These are phyloP conservation scores for Apostichopus parvimensis DNA, from an alignment of 35 echinoderm and acorn worm species.

Conservation along the genomic window DNA sequence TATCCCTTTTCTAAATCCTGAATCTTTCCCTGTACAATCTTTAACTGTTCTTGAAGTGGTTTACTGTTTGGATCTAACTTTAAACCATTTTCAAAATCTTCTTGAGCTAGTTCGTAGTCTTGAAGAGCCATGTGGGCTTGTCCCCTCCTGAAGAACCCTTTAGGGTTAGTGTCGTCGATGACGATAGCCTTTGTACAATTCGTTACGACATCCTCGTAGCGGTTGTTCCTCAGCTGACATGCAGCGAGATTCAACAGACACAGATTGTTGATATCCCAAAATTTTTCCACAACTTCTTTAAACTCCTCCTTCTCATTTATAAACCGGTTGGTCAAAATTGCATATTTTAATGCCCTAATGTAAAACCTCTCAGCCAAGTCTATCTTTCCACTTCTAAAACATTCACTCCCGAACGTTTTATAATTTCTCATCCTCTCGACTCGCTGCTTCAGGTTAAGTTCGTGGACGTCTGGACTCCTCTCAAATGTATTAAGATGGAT, in stretches of 20 bases:
- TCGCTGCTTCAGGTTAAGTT: constrained; percentile 59
- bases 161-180: constrained; percentile 64
- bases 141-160: constrained; percentile 82
- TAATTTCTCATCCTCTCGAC: constrained; percentile 53
- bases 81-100: constrained; percentile 74
- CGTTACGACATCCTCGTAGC: constrained; percentile 67
- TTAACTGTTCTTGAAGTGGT: constrained; percentile 57
- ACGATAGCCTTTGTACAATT: constrained; percentile 74
- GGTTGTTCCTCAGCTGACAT: constrained; percentile 75
- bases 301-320: constrained; percentile 25
- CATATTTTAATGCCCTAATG: constrained; percentile 65
- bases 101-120: constrained; percentile 80
- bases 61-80: constrained; percentile 73
- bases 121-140: constrained; percentile 74
- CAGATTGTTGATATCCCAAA: constrained; percentile 50
- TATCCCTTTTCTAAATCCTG: constrained; percentile 66
- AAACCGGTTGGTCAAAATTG: constrained; percentile 34
- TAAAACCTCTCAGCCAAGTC: constrained; percentile 76
- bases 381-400: constrained; percentile 72
- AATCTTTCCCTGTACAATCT: constrained; percentile 52
- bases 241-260: constrained; percentile 85
- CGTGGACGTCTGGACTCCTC: constrained; percentile 66
- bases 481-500: constrained; percentile 61
- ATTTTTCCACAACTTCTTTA: constrained; percentile 38
- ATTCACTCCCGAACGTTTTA: constrained; percentile 73